Evolutionary conservation across 92 coral and sea anemone genomes (phyloP).

Genomic region (Epizoanthus stellaris): DNA sequence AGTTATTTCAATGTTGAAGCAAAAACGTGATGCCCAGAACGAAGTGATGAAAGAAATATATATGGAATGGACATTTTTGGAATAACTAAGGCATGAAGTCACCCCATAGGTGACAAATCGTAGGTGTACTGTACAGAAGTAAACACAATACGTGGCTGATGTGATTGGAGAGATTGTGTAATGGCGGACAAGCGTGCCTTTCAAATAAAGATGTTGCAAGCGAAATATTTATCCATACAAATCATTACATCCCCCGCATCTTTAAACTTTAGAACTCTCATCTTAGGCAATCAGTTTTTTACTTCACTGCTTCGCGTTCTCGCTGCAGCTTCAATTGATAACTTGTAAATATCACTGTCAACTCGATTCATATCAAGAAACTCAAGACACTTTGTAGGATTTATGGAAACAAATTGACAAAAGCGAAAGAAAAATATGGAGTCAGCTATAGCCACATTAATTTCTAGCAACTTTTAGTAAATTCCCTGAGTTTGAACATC

Average conservation of each 20-base stretch:
- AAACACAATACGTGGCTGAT: too few species aligned
- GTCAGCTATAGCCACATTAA: background rate
- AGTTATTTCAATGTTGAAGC: too few species aligned
- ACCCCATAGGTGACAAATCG: too few species aligned
- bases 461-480: background rate
- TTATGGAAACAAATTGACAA: conserved; percentile 6
- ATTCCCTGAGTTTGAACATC: background rate
- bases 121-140: too few species aligned
- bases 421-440: background rate
- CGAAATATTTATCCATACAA: too few species aligned
- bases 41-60: conserved; percentile 5
- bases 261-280: background rate
- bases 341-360: background rate
- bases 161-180: too few species aligned
- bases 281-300: too few species aligned
- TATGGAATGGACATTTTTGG: background rate
- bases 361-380: background rate
- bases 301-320: background rate
- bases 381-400: conserved; percentile 15
- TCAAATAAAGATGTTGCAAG: too few species aligned
- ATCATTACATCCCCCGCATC: background rate
- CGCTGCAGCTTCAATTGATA: background rate
- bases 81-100: background rate
- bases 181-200: too few species aligned
- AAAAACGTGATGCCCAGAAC: conserved; percentile 4